Conservation (phyloP, 1,140 invertebrate species). For the Neodiprion pinetum region DNA sequence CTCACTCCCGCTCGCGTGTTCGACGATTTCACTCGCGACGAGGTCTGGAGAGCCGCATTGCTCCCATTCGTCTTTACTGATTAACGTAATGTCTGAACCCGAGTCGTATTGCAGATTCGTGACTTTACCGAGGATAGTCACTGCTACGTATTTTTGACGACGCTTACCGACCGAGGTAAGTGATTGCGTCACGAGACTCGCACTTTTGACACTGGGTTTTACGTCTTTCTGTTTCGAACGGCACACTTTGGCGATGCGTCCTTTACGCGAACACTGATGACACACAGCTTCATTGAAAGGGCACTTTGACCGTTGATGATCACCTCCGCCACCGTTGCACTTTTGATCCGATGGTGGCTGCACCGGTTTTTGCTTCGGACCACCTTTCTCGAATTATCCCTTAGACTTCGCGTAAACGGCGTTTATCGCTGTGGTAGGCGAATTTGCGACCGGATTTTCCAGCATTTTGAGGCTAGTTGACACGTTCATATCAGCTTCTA, state of each 20-base stretch:
- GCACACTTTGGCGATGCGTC: conserved; percentile 31
- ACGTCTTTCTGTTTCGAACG: conserved; percentile 20
- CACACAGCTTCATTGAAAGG: conserved; percentile 26
- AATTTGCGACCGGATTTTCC: conserved; percentile 11
- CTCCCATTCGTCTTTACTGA: conserved; percentile 20
- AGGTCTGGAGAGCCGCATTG: conserved; percentile 14
- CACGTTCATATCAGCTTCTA: conserved; percentile 9
- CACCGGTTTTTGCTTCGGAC: neutral
- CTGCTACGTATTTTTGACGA: neutral
- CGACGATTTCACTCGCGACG: conserved; percentile 8
- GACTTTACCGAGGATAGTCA: conserved; percentile 20
- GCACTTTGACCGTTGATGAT: conserved; percentile 26
- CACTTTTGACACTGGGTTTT: conserved; percentile 3
- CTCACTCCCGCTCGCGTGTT: neutral
- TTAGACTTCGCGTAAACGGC: neutral
- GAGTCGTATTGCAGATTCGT: conserved; percentile 29
- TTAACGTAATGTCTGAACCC: conserved; percentile 27
- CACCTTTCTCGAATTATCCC: neutral
- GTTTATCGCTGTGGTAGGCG: neutral
- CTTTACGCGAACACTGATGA: conserved; percentile 30
- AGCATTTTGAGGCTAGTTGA: conserved; percentile 12
- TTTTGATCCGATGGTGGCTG: neutral
- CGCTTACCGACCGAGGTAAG: neutral
- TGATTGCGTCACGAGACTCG: conserved; percentile 9
- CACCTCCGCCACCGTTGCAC: conserved; percentile 30